These are phyloP conservation scores for Drosophila setifemur DNA, from an alignment of 1,140 invertebrate species.

Conservation along the genomic window DNA sequence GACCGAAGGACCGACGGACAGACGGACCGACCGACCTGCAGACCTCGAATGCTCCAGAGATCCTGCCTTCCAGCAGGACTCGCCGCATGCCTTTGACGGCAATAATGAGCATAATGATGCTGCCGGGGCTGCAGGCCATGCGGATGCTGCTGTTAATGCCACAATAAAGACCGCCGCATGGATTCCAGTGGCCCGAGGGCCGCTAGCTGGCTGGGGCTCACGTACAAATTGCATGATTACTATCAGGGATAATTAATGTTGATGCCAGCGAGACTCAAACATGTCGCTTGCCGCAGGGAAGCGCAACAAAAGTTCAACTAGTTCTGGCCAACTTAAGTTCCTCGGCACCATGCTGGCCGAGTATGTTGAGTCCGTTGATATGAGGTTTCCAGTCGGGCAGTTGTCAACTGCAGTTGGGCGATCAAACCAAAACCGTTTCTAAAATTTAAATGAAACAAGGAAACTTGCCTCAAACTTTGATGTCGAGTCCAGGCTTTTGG, in stretches of 20 bases:
- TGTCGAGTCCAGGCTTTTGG: background rate
- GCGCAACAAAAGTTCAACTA: conserved; percentile 28
- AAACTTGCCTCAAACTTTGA: conserved; percentile 3
- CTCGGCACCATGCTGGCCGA: conserved; percentile 27
- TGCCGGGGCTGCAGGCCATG: conserved; percentile 31
- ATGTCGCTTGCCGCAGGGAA: conserved; percentile 19
- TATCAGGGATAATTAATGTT: conserved; percentile 62
- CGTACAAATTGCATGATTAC: conserved; percentile 54
- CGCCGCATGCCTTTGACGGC: conserved; percentile 23
- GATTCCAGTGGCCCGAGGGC: conserved; percentile 29
- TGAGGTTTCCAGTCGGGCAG: background rate
- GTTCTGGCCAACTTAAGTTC: conserved; percentile 1
- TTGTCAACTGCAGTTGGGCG: conserved; percentile 34
- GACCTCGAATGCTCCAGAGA: no score
- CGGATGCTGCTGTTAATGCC: conserved; percentile 49
- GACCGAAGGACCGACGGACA: no score
- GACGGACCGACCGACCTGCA: no score
- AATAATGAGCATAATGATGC: conserved; percentile 66
- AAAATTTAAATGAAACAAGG: conserved; percentile 26
- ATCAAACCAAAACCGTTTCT: conserved; percentile 7
- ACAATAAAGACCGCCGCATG: conserved; percentile 50
- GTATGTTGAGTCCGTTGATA: conserved; percentile 19
- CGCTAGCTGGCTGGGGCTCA: conserved; percentile 30
- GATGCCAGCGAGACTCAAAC: conserved; percentile 35
- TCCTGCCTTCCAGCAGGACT: conserved; percentile 3